Conservation (phyloP, 23 tunicate species). For the Styela plicata region DNA sequence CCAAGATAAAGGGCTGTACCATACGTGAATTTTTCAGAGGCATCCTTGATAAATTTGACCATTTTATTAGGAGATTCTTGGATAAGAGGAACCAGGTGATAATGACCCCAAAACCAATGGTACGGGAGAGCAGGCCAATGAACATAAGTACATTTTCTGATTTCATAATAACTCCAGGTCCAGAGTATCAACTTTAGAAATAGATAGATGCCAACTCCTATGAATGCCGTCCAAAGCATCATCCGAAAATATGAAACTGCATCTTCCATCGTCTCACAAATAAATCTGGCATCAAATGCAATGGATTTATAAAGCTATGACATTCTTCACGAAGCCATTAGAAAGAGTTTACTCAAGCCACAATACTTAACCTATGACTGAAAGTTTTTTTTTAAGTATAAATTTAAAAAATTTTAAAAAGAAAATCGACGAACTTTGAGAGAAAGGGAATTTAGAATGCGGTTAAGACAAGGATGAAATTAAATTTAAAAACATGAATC, state of each 20-base stretch:
- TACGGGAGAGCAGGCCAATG: constrained; percentile 43
- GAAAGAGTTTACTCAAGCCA: too few species aligned
- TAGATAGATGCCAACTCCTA: not conserved
- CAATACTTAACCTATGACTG: too few species aligned
- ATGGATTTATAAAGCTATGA: too few species aligned
- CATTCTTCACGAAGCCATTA: too few species aligned
- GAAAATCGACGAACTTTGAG: too few species aligned
- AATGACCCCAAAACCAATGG: constrained; percentile 80
- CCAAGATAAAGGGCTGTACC: constrained; percentile 60
- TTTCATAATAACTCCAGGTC: not conserved
- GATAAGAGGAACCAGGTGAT: constrained; percentile 27
- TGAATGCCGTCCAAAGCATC: not conserved
- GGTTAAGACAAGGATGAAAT: too few species aligned
- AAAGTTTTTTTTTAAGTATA: too few species aligned
- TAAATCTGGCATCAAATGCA: too few species aligned
- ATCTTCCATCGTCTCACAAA: too few species aligned
- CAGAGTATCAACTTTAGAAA: not conserved
- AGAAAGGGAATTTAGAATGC: too few species aligned
- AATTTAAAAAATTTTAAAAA: too few species aligned
- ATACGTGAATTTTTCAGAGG: constrained; percentile 36
- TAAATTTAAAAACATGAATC: too few species aligned
- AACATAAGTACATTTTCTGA: not conserved
- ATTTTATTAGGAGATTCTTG: constrained; percentile 20
- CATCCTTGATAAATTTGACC: constrained; percentile 37
- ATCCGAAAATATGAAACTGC: not conserved